Conservation (phyloP, 2,888 invertebrate genomes). For the Philereme transversata region DNA sequence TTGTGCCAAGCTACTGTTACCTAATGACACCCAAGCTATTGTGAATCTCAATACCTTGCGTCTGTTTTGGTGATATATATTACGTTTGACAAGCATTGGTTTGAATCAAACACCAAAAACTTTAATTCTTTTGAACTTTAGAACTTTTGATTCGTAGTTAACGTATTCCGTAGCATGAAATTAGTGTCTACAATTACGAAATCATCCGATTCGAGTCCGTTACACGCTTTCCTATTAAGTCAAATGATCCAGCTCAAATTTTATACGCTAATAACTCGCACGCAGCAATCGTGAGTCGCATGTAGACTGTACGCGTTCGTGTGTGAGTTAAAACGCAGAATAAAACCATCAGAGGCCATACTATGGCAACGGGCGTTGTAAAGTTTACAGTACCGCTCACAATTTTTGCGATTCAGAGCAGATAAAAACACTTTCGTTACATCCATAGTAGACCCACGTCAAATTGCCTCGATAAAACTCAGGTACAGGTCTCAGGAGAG, state of each 20-base stretch:
- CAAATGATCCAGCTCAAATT: constrained; percentile 65
- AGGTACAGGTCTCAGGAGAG: constrained; percentile 33
- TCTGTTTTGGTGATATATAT: constrained; percentile 1
- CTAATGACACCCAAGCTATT: constrained; percentile 35
- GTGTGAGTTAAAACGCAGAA: constrained; percentile 45
- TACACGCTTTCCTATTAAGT: constrained; percentile 60
- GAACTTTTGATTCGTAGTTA: neutral
- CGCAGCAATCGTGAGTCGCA: constrained; percentile 47
- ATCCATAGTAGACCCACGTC: constrained; percentile 15
- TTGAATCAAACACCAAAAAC: no score
- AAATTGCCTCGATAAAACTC: constrained; percentile 35
- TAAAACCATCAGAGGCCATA: constrained; percentile 62
- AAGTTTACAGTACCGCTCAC: constrained; percentile 55
- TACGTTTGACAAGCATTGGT: no score
- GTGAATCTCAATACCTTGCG: constrained; percentile 45
- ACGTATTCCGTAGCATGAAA: constrained; percentile 30
- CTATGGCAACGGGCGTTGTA: constrained; percentile 58
- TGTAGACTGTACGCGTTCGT: constrained; percentile 38
- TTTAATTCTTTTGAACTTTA: no score
- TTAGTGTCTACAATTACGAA: constrained; percentile 49
- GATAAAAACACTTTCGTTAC: constrained; percentile 33
- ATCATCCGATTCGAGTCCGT: constrained; percentile 44
- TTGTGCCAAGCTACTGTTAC: constrained; percentile 47
- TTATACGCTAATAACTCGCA: constrained; percentile 64
- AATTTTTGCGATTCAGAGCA: constrained; percentile 59